Conservation (phyloP, 2,113 vertebrate genomes). For the Bagarius yarrelli region DNA sequence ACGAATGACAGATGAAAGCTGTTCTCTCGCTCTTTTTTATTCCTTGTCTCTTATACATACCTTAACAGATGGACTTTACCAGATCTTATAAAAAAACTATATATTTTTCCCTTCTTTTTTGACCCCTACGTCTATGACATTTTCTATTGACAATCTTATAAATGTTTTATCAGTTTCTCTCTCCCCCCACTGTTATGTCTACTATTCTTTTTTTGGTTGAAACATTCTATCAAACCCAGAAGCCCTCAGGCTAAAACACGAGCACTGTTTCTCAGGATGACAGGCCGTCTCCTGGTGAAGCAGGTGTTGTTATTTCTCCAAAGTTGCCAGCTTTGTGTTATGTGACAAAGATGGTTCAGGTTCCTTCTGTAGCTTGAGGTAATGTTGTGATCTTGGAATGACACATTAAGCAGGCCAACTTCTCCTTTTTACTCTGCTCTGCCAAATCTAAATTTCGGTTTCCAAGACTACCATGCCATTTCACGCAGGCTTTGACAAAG, state of each 20-base stretch:
- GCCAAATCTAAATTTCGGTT: slow-evolving; percentile 28
- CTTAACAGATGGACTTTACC: slow-evolving; percentile 5
- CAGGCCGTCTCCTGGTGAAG: background rate
- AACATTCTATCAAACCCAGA: slow-evolving; percentile 5
- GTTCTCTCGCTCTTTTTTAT: background rate
- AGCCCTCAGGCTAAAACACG: background rate
- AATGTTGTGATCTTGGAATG: slow-evolving; percentile 5
- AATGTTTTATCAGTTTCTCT: background rate
- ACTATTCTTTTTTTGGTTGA: background rate
- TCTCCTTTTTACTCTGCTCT: slow-evolving; percentile 8
- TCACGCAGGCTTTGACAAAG: slow-evolving; percentile 4
- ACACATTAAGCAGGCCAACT: slow-evolving; percentile 13
- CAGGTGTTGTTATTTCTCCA: slow-evolving; percentile 30
- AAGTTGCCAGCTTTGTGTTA: slow-evolving; percentile 17
- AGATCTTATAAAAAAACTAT: slow-evolving; percentile 11
- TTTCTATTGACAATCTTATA: background rate
- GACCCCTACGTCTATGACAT: background rate
- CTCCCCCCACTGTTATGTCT: background rate
- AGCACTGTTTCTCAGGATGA: slow-evolving; percentile 10
- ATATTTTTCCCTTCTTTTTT: slow-evolving; percentile 1
- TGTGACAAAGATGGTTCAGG: background rate
- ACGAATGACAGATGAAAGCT: background rate
- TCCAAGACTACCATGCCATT: slow-evolving; percentile 33
- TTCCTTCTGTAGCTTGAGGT: background rate
- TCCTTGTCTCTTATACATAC: background rate